Evolutionary conservation across 2,797 vertebrate species (phyloP), one percentile per base, ranked within the genome.

Genomic region (Nothura maculosa): DNA sequence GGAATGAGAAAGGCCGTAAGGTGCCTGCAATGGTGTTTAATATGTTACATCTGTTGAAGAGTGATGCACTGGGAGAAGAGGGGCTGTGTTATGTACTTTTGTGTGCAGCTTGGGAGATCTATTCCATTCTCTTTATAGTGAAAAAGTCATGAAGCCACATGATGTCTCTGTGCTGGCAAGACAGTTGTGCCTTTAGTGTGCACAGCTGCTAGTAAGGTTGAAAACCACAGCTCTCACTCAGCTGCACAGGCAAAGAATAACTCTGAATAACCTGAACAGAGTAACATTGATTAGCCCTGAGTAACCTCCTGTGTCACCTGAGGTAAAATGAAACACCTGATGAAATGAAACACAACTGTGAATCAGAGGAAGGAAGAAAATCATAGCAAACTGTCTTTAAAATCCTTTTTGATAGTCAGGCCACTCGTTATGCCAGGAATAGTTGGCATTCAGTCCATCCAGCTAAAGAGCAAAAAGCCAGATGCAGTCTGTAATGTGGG

Each of bases 181-280:
- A 81, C 3, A 78, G 79, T 81, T 89, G 77, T 92, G 92, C 87
- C 84, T 92, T 94, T 94, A 96, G 81, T 74, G 67, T 64, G 80
- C 86, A 94, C 60, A 72, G 61, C 80, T 93, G 68, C 84, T 95
- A 63, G 57, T 55, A 58, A 47, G 77, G 75, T 38, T 96, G 85
- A 87, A 93, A 94, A 92, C 69, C 27, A 38, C 64, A 24, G 66
- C 79, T 93, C 93, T 85, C 81, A 60, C 79, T 96, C 89, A 83
- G 86, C 87, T 84, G 38, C 30, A 27, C 52, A 85, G 68, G 72
- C 82, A 75, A 7, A 2, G 55, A 68, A 43, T 92, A 89, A 88
- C 95, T 94, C 83, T 79, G 86, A 94, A 96, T 95, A 95, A 94
- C 88, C 84, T 94, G 48, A 50, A 25, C 48, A 25, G 24, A 50